A percentile compares a stretch with the other conserved stretches of the same genome.
Evolutionary conservation across 35 echinoderm and acorn worm genomes (phyloP).

Genomic region (Holothuria glaberrima): DNA sequence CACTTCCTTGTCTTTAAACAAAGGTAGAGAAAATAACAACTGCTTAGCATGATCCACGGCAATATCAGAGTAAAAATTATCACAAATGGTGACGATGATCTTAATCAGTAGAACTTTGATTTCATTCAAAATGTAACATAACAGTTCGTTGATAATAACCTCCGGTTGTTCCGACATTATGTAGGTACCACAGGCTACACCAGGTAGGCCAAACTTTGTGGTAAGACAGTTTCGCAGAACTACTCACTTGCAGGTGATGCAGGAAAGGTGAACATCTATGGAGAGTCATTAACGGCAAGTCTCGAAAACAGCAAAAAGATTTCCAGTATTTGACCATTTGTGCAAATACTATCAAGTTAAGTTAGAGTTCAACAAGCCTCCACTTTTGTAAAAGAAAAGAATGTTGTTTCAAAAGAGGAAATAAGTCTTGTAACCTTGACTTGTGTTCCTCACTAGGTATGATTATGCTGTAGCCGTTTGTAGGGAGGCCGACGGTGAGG

Average conservation of each 20-base stretch:
- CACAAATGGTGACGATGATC: too few relatives aligned
- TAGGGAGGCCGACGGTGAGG: too few relatives aligned
- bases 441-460: too few relatives aligned
- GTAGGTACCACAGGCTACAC: not conserved
- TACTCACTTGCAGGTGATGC: not conserved
- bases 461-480: too few relatives aligned
- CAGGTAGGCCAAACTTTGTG: not conserved
- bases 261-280: slow-evolving; percentile 3
- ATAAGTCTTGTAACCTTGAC: not conserved
- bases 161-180: not conserved
- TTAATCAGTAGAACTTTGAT: too few relatives aligned
- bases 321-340: not conserved
- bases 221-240: slow-evolving; percentile 6
- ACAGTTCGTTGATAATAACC: not conserved
- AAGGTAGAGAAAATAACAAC: too few relatives aligned
- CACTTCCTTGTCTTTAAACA: too few relatives aligned
- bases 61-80: too few relatives aligned
- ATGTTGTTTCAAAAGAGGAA: not conserved
- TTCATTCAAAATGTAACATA: slow-evolving; percentile 24
- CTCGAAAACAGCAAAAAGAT: not conserved
- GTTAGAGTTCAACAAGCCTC: not conserved
- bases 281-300: not conserved
- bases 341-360: not conserved
- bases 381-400: not conserved
- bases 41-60: too few relatives aligned